These are phyloP conservation scores for Sabatieria punctata DNA, from an alignment of 2,888 invertebrate genomes.

Conservation along the genomic window DNA sequence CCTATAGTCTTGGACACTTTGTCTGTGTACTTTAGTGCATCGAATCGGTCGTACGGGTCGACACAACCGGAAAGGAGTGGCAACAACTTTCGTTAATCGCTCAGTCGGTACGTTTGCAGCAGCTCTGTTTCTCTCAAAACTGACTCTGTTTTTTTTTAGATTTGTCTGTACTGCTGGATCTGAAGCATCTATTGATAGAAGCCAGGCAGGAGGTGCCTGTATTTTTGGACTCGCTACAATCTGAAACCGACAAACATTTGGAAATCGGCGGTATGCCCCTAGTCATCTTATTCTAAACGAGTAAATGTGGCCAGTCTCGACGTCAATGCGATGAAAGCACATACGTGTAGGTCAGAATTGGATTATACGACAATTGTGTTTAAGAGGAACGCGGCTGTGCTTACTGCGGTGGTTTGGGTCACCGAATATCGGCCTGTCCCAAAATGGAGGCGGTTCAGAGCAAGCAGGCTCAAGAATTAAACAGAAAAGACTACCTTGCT, in stretches of 20 bases:
- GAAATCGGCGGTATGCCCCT: conserved; percentile 55
- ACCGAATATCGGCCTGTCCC: conserved; percentile 96
- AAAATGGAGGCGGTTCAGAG: conserved; percentile 92
- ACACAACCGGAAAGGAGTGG: conserved; percentile 70
- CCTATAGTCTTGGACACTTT: not conserved
- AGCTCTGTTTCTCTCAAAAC: not conserved
- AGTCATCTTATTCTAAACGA: not conserved
- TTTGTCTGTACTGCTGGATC: conserved; percentile 75
- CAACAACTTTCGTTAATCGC: conserved; percentile 90
- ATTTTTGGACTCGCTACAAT: conserved; percentile 65
- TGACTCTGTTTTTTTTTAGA: conserved; percentile 44
- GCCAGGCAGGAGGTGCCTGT: conserved; percentile 82
- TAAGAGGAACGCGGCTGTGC: conserved; percentile 57
- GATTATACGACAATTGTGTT: no score
- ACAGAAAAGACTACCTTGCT: conserved; percentile 10
- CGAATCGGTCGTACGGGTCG: conserved; percentile 77
- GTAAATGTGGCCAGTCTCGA: not conserved
- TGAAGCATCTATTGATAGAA: conserved; percentile 84
- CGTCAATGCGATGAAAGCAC: not conserved
- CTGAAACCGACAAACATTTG: conserved; percentile 70
- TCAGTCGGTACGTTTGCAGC: conserved; percentile 42
- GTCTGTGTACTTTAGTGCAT: conserved; percentile 40
- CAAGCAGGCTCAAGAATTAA: conserved; percentile 44
- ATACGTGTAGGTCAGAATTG: no score
- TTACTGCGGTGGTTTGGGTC: conserved; percentile 95